Conservation (phyloP, 2,113 vertebrate genomes). For the Pygoscelis antarcticus region DNA sequence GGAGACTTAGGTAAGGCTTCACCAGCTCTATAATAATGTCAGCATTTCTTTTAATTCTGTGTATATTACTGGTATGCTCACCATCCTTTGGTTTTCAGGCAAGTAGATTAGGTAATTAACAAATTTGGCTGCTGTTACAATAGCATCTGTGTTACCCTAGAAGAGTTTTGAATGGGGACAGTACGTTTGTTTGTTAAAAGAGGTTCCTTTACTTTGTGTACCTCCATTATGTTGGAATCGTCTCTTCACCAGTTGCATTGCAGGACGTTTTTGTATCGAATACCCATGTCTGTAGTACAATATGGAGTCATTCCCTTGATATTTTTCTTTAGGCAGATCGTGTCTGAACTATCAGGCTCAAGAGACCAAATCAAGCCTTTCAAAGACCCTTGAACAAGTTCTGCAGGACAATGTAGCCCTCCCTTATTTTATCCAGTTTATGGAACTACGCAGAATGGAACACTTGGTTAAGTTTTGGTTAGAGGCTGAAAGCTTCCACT, state of each 20-base stretch:
- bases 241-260: background rate
- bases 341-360: constrained; percentile 93
- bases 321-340: constrained; percentile 85
- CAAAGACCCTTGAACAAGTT: constrained; percentile 94
- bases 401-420: constrained; percentile 87
- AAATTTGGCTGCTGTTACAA: background rate
- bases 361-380: constrained; percentile 94
- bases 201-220: background rate
- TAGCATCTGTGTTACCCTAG: background rate
- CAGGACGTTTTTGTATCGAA: background rate
- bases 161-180: background rate
- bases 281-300: fast-evolving
- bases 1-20: constrained; percentile 89
- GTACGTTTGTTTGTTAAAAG: background rate
- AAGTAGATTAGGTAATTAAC: background rate
- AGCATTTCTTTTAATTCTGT: fast-evolving
- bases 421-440: constrained; percentile 93
- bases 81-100: background rate
- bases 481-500: constrained; percentile 94
- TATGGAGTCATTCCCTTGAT: background rate
- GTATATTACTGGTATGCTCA: fast-evolving
- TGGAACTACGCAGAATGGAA: constrained; percentile 88
- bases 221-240: background rate
- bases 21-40: background rate
- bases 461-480: constrained; percentile 95